These are phyloP conservation scores for Gopherus flavomarginatus DNA, from an alignment of 2,113 vertebrate genomes.

Conservation along the genomic window DNA sequence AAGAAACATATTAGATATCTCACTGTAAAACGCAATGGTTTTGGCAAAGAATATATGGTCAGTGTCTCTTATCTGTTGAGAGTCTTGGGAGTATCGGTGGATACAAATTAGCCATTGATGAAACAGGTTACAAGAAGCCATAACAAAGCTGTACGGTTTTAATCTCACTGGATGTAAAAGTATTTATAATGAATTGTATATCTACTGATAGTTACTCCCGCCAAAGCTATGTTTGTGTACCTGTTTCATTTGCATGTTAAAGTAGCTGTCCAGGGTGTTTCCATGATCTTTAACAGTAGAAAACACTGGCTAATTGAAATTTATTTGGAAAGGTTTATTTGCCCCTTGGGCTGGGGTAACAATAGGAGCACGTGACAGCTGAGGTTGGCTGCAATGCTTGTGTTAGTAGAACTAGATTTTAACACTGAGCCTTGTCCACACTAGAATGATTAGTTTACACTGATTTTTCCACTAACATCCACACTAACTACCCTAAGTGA, in stretches of 20 bases:
- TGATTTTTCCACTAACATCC: not conserved
- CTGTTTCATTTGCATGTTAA: slow-evolving; percentile 62
- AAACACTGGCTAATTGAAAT: slow-evolving; percentile 62
- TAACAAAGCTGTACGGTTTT: not conserved
- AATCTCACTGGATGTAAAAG: slow-evolving; percentile 25
- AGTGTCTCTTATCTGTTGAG: not conserved
- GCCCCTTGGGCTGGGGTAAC: slow-evolving; percentile 46
- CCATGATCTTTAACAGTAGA: slow-evolving; percentile 58
- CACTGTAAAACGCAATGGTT: not conserved
- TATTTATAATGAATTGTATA: slow-evolving; percentile 56
- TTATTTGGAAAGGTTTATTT: slow-evolving; percentile 61
- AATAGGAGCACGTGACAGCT: not conserved
- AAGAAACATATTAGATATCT: rapidly evolving
- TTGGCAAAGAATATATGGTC: not conserved
- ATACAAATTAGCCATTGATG: not conserved
- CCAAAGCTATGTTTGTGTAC: slow-evolving; percentile 38
- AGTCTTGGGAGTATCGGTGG: not conserved
- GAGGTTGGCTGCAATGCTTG: not conserved
- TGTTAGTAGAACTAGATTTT: not conserved
- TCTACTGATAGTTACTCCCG: slow-evolving; percentile 42
- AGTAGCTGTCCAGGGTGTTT: slow-evolving; percentile 58
- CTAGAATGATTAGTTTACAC: not conserved
- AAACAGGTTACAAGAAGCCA: not conserved
- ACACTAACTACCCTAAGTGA: not conserved
- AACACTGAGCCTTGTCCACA: not conserved